Evolutionary conservation across 2,888 invertebrate genomes (phyloP), one percentile per base, ranked within the genome.

Genomic region (Chloroclystis v-ata): DNA sequence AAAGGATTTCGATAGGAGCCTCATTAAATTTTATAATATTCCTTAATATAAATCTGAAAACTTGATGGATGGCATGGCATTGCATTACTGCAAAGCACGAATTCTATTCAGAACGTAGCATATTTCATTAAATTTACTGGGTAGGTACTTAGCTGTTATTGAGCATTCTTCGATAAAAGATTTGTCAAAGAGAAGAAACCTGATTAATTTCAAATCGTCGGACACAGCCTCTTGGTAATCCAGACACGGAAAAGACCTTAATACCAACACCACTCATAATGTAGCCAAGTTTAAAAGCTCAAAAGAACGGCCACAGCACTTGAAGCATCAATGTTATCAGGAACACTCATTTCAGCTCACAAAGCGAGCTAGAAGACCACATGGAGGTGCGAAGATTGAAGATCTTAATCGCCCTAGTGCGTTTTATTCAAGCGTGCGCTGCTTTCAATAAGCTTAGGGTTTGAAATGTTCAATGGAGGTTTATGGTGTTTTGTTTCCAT

Each of bases 311-410:
- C 20, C 63, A 69, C 65, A 63, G 64, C 60, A 74, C 75, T 49
- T 40, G 20, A 73, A 78, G 68, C 75, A 73, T 78, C 75, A 74
- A 83, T 12, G 66, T 75, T 82, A 85, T 84, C 84, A 69, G 46
- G 52, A 61, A 78, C 78, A 78, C 85, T 84, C 86, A 83, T 85
- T 82, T 78, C 78, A 72, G 70, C 69, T 61, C 70, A 84, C 84
- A 85, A 85, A 85, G 82, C 75, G 71, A 61, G 70, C 68, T 61
- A 20, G 84, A 83, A 84, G 72, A 68, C 76, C 76, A 70, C 69
- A 78, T 78, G 74, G 78, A 86, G 86, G 86, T 86, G 86, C 82
- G 83, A 86, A 81, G 84, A 86, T 86, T 86, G 79, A 82, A 86
- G 86, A 86, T 86, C 61, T 56, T 86, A 86, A 14, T 86, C 85